A percentile compares a stretch with the other conserved stretches of the same genome.
phyloP scores from a whole-genome alignment of 2,888 invertebrate species.

The Bellardia bayeri region DNA sequence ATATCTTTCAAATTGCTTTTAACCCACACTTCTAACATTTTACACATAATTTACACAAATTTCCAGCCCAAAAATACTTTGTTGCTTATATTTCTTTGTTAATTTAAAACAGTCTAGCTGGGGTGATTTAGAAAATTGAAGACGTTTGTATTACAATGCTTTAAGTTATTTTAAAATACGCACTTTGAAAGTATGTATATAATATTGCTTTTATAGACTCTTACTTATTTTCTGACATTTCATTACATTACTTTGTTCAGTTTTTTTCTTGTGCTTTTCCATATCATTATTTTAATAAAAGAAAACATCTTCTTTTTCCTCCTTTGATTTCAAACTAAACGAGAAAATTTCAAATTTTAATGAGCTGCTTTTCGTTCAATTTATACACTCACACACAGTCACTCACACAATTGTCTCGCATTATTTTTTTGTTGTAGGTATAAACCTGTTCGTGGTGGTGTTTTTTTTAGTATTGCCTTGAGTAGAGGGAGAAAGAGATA shows the following conservation, averaged over 20 bases:
- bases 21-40: slow-evolving; percentile 13
- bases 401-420: background rate
- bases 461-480: too few species aligned
- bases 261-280: slow-evolving; percentile 2
- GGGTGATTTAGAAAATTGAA: too few species aligned
- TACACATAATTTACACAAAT: slow-evolving; percentile 12
- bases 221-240: background rate
- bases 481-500: background rate
- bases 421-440: slow-evolving; percentile 16
- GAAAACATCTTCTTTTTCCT: slow-evolving; percentile 49
- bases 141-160: background rate
- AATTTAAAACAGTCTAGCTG: too few species aligned
- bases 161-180: slow-evolving; percentile 9
- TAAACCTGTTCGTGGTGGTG: background rate
- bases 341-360: slow-evolving; percentile 74
- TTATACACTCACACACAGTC: background rate
- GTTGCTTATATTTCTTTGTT: too few species aligned
- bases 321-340: slow-evolving; percentile 53
- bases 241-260: background rate
- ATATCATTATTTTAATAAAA: slow-evolving; percentile 34
- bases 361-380: slow-evolving; percentile 64
- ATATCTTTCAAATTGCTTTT: slow-evolving; percentile 27
- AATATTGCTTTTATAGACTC: slow-evolving; percentile 21
- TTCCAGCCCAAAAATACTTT: background rate
- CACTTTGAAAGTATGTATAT: background rate